Percentiles rank a stretch among this genome's conserved stretches.
phyloP scores from a whole-genome alignment of 2,113 vertebrate genomes.

The Hassar affinis region DNA sequence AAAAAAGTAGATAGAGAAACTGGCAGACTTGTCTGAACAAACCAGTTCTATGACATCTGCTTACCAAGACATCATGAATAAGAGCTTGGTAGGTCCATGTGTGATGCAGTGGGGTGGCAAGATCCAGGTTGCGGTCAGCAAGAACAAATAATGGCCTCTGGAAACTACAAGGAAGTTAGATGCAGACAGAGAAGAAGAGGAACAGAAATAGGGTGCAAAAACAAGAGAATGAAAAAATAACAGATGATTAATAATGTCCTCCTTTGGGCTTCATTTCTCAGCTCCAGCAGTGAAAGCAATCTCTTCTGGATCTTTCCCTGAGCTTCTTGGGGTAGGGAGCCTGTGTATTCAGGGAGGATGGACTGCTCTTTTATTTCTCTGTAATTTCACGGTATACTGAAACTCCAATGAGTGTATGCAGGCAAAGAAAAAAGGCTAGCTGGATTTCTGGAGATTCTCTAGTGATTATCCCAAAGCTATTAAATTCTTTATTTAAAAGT shows the following conservation, averaged over 20 bases:
- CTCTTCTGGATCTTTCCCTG: slow-evolving; percentile 16
- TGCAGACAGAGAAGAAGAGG: background rate
- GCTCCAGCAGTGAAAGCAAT: slow-evolving; percentile 30
- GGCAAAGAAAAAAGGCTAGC: background rate
- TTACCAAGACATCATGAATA: slow-evolving; percentile 98
- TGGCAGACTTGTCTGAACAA: slow-evolving; percentile 3
- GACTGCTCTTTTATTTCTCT: slow-evolving; percentile 17
- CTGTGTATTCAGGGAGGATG: slow-evolving; percentile 19
- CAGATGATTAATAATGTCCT: slow-evolving; percentile 37
- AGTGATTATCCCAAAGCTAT: slow-evolving; percentile 11
- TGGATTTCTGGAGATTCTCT: background rate
- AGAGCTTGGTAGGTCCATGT: slow-evolving; percentile 99
- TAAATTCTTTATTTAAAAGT: slow-evolving; percentile 26
- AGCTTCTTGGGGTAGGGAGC: slow-evolving; percentile 1
- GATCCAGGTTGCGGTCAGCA: slow-evolving; percentile 93
- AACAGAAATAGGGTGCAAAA: background rate
- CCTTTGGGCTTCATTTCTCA: slow-evolving; percentile 16
- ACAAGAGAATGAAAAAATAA: background rate
- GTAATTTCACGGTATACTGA: slow-evolving; percentile 23
- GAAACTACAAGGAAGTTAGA: slow-evolving; percentile 75
- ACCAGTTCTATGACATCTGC: slow-evolving; percentile 49
- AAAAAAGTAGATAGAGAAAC: slow-evolving; percentile 3
- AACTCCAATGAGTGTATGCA: slow-evolving; percentile 7
- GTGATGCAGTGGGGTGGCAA: slow-evolving; percentile 97
- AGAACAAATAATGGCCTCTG: slow-evolving; percentile 94